These are phyloP conservation scores for Xanthorhoe designata DNA, from an alignment of 2,888 invertebrate genomes.

Conservation along the genomic window DNA sequence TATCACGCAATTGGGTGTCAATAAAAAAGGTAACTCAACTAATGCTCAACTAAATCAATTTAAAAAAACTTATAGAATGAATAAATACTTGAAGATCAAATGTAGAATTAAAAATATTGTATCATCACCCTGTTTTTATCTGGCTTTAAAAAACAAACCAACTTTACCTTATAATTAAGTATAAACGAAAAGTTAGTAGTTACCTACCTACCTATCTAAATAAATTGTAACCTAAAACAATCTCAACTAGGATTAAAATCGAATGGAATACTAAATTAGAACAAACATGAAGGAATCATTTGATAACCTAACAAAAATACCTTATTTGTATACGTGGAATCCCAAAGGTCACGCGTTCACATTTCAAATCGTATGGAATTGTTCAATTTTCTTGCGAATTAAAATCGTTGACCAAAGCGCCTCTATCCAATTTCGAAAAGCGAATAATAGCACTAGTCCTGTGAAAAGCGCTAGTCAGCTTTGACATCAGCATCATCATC, in stretches of 20 bases:
- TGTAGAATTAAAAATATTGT: no score
- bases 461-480: constrained; percentile 7
- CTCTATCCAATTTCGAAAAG: constrained; percentile 45
- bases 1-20: no score
- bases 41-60: no score
- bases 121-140: no score
- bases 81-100: no score
- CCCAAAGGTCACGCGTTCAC: constrained; percentile 23
- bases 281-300: constrained; percentile 10
- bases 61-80: no score
- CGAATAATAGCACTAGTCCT: constrained; percentile 22
- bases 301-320: constrained; percentile 12
- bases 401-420: constrained; percentile 27
- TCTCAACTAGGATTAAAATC: neutral
- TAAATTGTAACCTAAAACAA: neutral
- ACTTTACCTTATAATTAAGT: no score
- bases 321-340: constrained; percentile 14
- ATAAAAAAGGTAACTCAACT: no score
- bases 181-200: no score
- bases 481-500: no score
- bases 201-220: no score
- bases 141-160: no score
- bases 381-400: constrained; percentile 32
- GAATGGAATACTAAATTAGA: neutral
- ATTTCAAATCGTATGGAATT: constrained; percentile 30